These are phyloP conservation scores for Oreocharis arfaki DNA, from an alignment of 2,113 vertebrate genomes.

Conservation along the genomic window DNA sequence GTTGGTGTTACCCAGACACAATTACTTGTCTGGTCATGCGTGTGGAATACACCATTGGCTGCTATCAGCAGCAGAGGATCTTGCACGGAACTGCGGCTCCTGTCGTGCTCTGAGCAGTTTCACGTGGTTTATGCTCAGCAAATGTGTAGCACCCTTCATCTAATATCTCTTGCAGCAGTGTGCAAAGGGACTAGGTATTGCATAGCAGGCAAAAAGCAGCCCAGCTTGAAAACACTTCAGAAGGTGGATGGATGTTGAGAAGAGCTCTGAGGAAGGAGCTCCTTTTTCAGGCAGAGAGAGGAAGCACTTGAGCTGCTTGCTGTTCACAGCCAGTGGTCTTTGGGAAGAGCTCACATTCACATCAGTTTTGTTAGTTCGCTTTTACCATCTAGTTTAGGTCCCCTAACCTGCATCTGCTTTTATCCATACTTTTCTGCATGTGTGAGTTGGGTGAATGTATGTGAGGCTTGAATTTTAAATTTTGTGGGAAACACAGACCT, in stretches of 20 bases:
- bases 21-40: not conserved
- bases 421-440: not conserved
- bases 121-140: not conserved
- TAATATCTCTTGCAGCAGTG: not conserved
- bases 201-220: not conserved
- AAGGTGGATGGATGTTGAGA: not conserved
- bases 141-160: not conserved
- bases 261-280: not conserved
- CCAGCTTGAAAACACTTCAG: not conserved
- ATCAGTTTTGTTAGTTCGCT: fast-evolving
- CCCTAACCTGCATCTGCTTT: not conserved
- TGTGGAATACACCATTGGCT: not conserved
- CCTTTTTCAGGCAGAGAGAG: not conserved
- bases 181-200: not conserved
- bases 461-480: not conserved
- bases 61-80: fast-evolving
- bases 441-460: not conserved
- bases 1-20: not conserved
- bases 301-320: not conserved
- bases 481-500: not conserved
- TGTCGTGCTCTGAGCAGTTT: not conserved
- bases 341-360: not conserved
- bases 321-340: not conserved
- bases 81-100: not conserved
- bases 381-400: not conserved